phyloP scores from a whole-genome alignment of 2,888 invertebrate species.

The Spilarctia lutea region DNA sequence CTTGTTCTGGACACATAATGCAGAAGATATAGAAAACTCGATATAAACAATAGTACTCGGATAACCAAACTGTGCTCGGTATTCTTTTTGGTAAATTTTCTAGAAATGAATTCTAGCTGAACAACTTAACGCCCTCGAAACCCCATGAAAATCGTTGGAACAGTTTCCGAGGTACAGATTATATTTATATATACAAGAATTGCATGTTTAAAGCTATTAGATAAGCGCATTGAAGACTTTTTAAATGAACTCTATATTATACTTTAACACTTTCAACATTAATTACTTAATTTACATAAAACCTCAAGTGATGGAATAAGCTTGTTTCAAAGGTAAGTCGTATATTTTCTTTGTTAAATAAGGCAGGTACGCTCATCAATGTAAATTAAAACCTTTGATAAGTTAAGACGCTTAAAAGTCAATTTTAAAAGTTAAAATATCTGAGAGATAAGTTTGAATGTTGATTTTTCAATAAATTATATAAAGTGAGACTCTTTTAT shows the following conservation, averaged over 20 bases:
- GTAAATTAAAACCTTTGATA: slow-evolving; percentile 19
- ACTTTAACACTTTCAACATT: background rate
- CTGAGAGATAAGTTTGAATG: background rate
- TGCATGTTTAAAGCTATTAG: no score
- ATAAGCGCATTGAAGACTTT: background rate
- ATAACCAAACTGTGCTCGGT: no score
- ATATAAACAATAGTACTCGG: no score
- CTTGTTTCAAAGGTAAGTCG: background rate
- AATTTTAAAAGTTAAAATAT: slow-evolving; percentile 13
- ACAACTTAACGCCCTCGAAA: no score
- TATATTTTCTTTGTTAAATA: slow-evolving; percentile 2
- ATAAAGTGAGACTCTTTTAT: background rate
- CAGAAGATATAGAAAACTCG: no score
- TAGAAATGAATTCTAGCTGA: no score
- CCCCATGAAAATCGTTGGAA: no score
- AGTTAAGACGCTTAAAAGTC: slow-evolving; percentile 17
- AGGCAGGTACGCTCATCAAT: slow-evolving; percentile 6
- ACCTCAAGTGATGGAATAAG: background rate
- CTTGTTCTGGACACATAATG: no score
- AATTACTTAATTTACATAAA: background rate
- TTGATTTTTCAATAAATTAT: background rate
- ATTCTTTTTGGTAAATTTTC: no score
- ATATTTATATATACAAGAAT: no score
- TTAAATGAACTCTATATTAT: background rate
- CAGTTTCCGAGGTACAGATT: no score